Base-by-base conservation (phyloP, 2,797 vertebrate genomes). In the Lacerta bilineata region DNA sequence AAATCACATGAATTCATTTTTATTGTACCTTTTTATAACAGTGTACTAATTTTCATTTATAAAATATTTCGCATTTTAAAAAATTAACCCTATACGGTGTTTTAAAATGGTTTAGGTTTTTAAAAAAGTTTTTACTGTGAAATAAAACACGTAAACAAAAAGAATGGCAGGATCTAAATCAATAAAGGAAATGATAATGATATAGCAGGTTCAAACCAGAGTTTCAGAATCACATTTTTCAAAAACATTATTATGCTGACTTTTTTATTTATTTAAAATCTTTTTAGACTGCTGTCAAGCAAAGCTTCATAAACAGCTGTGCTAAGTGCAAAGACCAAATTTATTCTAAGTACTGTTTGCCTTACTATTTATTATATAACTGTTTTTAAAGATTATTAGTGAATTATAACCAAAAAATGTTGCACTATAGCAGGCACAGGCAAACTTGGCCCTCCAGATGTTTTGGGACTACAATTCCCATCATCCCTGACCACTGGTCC, bases 1-100 rank as follows among this genome's bases (percentile, higher is more conserved):
- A 76, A 27, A 36, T 55, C 46, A 18, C 87, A 61, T 84, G 59
- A 92, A 68, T 79, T 86, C 84, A 46, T 71, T 6, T 76, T n/a
- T 50, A 55, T 75, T 61, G 9, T 25, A 68, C 68, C 17, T 17
- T 71, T 80, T 80, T 55, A 3, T 39, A 39, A 33, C 68, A 43
- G 55, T 41, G 27, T 50, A 69, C 79, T 86, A 27, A 27, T 29
- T 33, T 80, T 27, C 20, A 7, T 71, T 39, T 59, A 79, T 29
- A 36, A 74, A 77, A 61, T 27, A 77, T 29, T 46, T 69, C 29
- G 43, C 29, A 87, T 39, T 55, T 33, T 20, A 43, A 18, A 64
- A 74, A 71, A 69, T 23, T 23, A 85, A 27, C 18, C 29, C 18
- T 17, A 46, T 39, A 39, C 43, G 55, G 2, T 79, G 55, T 69